Conservation (phyloP, 1,140 invertebrate genomes). For the Zaprionus inermis region DNA sequence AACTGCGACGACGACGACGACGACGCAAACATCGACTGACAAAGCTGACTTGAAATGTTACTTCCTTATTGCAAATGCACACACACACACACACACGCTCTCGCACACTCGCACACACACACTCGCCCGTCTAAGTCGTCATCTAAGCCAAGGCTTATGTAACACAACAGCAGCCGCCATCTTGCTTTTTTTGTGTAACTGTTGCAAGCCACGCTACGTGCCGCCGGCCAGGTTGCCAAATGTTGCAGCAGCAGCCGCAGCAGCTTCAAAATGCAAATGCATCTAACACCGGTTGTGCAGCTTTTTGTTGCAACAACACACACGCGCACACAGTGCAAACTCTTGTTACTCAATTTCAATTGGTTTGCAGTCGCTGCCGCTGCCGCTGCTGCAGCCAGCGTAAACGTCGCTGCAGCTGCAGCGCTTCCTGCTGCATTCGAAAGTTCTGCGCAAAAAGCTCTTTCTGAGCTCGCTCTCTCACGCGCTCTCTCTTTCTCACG, state of each 20-base stretch:
- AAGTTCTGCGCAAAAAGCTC: conserved; percentile 72
- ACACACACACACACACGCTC: conserved; percentile 23
- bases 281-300: conserved; percentile 80
- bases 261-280: conserved; percentile 72
- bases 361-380: conserved; percentile 58
- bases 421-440: conserved; percentile 63
- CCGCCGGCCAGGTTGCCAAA: conserved; percentile 67
- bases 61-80: conserved; percentile 75
- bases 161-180: conserved; percentile 62
- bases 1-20: not conserved
- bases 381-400: conserved; percentile 9
- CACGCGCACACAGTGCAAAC: conserved; percentile 43
- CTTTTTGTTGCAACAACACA: conserved; percentile 64
- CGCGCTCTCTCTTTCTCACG: not conserved
- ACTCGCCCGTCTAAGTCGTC: conserved; percentile 61
- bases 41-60: conserved; percentile 75
- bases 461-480: conserved; percentile 26
- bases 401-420: conserved; percentile 41
- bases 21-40: conserved; percentile 18
- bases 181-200: conserved; percentile 43
- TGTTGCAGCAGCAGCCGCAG: conserved; percentile 52
- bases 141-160: conserved; percentile 80
- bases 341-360: conserved; percentile 82
- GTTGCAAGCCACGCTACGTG: conserved; percentile 56
- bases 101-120: conserved; percentile 7